Evolutionary conservation across 1,140 invertebrate species (phyloP).

Genomic region (Drosophila seguyi): DNA sequence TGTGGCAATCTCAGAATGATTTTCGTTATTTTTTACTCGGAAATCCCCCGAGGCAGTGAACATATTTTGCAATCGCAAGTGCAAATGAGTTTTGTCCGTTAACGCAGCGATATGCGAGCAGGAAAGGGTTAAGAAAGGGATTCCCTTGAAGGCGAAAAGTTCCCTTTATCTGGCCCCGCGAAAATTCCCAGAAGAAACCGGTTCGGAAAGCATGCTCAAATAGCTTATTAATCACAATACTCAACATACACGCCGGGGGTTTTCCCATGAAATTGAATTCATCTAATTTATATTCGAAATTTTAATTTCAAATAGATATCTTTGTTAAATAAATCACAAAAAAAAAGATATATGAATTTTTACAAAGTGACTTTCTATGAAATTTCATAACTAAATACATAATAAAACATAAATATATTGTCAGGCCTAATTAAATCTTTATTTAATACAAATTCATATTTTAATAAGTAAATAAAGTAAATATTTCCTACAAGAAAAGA

Average conservation of each 20-base stretch:
- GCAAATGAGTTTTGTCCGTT: conserved; percentile 49
- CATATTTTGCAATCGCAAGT: conserved; percentile 43
- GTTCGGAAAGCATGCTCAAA: background rate
- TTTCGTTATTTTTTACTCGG: conserved; percentile 52
- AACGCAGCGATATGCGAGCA: conserved; percentile 13
- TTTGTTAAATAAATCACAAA: no score
- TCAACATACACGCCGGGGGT: background rate
- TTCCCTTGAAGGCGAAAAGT: conserved; percentile 16
- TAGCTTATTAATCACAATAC: conserved; percentile 19
- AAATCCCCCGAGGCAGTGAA: conserved; percentile 28
- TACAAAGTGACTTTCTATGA: no score
- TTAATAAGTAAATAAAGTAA: no score
- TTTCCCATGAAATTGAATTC: background rate
- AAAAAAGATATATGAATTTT: no score
- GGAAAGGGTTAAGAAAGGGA: conserved; percentile 22
- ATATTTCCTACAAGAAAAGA: no score
- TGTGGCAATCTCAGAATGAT: conserved; percentile 52
- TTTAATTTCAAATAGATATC: background rate
- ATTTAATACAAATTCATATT: no score
- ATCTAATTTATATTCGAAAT: background rate
- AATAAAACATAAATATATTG: no score
- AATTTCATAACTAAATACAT: no score
- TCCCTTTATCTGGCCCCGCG: conserved; percentile 18
- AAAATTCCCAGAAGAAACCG: conserved; percentile 17
- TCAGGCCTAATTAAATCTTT: no score